Base-by-base conservation (phyloP, 2,797 vertebrate species). In the Podarcis siculus region DNA sequence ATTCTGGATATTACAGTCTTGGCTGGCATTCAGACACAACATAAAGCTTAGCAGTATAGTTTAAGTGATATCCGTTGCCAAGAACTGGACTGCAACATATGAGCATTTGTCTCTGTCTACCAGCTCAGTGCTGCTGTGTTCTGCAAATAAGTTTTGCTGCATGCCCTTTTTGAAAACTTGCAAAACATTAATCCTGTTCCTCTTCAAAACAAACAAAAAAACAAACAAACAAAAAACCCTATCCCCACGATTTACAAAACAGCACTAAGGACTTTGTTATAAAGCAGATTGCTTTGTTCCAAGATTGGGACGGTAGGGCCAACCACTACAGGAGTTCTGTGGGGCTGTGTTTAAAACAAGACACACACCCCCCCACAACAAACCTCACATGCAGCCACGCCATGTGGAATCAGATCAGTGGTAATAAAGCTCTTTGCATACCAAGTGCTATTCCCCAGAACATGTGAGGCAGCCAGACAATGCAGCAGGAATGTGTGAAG, bases 201-300 rank as follows among this genome's bases (percentile, higher is more conserved):
- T 93, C 94, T 94, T 93, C 49, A 55, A 55, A 55, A 55, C 13
- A 55, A 49, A 15, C 49, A 49, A 49, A 45, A 7, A 42, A 93
- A 58, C 17, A 6, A 37, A 37, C 39, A 42, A 8, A 42, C 39
- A 42, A 42, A 42, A 93, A 94, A 25, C 25, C 91, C 92, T 92
- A 87, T 93, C 92, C 92, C 79, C 0, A 91, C 90, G 91, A 91
- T 94, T 94, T 94, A 88, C 89, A 93, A 93, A 93, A 92, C 87
- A 89, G 90, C 92, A 94, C 79, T 83, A 89, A 82, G 91, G 86
- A 86, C 15, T 55, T 93, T 93, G 92, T 92, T 89, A 93, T 64
- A 95, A 95, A 93, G 91, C 91, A 93, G 94, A 94, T 89, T 85
- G 8, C 88, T 94, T 55, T 85, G 83, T 92, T 94, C 92, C 91